Evolutionary conservation across 2,797 vertebrate species (phyloP).

Genomic region (Ctenopoma multispine): DNA sequence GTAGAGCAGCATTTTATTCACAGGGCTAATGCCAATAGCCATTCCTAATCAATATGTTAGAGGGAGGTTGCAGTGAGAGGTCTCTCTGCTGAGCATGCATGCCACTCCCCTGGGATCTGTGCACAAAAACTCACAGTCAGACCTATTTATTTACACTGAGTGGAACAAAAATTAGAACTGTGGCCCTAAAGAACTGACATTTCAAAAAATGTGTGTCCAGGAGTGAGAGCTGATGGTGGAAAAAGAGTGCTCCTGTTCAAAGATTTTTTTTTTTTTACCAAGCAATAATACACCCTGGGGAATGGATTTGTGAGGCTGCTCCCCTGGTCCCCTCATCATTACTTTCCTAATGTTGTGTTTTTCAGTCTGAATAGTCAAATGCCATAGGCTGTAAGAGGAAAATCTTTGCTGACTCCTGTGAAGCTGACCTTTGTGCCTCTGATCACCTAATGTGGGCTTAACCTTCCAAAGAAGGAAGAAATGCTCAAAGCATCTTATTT

Average conservation of each 20-base stretch:
- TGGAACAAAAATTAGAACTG: slow-evolving; percentile 71
- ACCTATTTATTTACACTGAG: slow-evolving; percentile 79
- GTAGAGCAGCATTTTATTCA: slow-evolving; percentile 82
- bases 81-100: slow-evolving; percentile 74
- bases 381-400: slow-evolving; percentile 54
- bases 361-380: slow-evolving; percentile 65
- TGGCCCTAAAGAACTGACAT: slow-evolving; percentile 78
- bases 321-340: slow-evolving; percentile 29
- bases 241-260: slow-evolving; percentile 60
- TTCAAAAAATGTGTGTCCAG: slow-evolving; percentile 69
- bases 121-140: slow-evolving; percentile 85
- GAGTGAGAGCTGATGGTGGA: slow-evolving; percentile 60
- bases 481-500: slow-evolving; percentile 12
- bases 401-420: slow-evolving; percentile 46
- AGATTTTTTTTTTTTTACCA: slow-evolving; percentile 48
- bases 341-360: slow-evolving; percentile 51
- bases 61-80: slow-evolving; percentile 76
- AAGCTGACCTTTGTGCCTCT: slow-evolving; percentile 72
- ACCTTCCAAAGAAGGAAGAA: slow-evolving; percentile 45
- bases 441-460: slow-evolving; percentile 54
- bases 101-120: slow-evolving; percentile 72
- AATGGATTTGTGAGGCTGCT: slow-evolving; percentile 68
- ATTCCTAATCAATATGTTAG: slow-evolving; percentile 81
- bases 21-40: slow-evolving; percentile 80
- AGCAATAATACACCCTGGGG: slow-evolving; percentile 74